A percentile compares a stretch with the other conserved stretches of the same genome.
Evolutionary conservation across 2,888 invertebrate genomes (phyloP).

Genomic region (Serrognathus titanus): DNA sequence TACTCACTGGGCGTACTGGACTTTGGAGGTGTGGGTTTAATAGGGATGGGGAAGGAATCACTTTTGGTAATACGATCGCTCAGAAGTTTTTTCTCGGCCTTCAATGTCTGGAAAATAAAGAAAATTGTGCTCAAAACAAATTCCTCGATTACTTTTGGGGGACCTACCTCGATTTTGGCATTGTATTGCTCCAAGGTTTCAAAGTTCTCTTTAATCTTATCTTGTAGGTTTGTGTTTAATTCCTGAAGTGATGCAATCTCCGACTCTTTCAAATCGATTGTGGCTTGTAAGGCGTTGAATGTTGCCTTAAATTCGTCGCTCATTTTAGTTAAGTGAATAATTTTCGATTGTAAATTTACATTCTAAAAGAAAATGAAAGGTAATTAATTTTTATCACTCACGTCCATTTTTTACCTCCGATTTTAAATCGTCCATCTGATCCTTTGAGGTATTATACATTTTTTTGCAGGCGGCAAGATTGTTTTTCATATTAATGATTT

Average conservation of each 20-base stretch:
- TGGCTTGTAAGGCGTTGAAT: slow-evolving; percentile 10
- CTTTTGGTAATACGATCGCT: slow-evolving; percentile 6
- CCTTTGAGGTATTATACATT: slow-evolving; percentile 5
- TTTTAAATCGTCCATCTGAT: slow-evolving; percentile 6
- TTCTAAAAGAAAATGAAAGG: background rate
- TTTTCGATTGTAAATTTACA: slow-evolving; percentile 10
- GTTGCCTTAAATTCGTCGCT: slow-evolving; percentile 7
- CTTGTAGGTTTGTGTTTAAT: slow-evolving; percentile 5
- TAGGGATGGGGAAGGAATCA: background rate
- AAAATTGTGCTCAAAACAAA: background rate
- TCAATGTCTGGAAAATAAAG: slow-evolving; percentile 8
- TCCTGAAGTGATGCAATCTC: slow-evolving; percentile 9
- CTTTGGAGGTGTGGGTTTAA: background rate
- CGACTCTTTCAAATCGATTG: slow-evolving; percentile 9
- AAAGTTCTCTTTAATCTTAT: slow-evolving; percentile 4
- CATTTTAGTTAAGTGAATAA: slow-evolving; percentile 5
- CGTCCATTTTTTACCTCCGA: slow-evolving; percentile 1
- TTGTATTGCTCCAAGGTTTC: slow-evolving; percentile 14
- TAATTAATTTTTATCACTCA: background rate
- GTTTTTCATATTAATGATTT: slow-evolving; percentile 7
- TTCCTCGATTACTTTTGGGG: background rate
- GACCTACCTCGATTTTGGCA: slow-evolving; percentile 12
- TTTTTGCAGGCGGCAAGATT: slow-evolving; percentile 10
- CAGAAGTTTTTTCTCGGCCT: slow-evolving; percentile 9
- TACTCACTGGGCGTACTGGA: slow-evolving; percentile 15